A percentile compares a stretch with the other conserved stretches of the same genome.
Conservation (phyloP, 2,888 invertebrate species). For the Scaptomyza caliginosa region DNA sequence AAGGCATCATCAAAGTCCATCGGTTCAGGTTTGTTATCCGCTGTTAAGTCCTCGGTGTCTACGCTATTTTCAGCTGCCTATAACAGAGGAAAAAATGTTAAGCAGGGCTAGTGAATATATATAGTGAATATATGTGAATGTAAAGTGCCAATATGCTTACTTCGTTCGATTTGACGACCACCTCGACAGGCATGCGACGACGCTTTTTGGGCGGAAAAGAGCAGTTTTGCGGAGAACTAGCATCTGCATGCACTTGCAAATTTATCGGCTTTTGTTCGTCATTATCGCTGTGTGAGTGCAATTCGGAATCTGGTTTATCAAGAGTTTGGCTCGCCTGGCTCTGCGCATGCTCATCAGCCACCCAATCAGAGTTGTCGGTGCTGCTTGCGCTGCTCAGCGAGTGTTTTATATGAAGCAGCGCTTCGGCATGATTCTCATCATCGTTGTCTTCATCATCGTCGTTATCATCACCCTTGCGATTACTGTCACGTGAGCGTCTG, state of each 20-base stretch:
- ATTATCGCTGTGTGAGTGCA: conserved; percentile 40
- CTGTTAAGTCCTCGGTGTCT: conserved; percentile 4
- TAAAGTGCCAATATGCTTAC: conserved; percentile 16
- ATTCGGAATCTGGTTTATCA: conserved; percentile 26
- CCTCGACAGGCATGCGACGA: conserved; percentile 18
- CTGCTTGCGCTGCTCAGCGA: conserved; percentile 53
- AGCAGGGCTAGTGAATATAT: neutral
- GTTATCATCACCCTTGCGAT: conserved; percentile 46
- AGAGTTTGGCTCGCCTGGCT: conserved; percentile 34
- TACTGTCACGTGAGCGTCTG: conserved; percentile 42
- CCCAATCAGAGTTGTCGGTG: conserved; percentile 46
- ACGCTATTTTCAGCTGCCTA: conserved; percentile 9
- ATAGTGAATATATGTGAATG: too few species aligned
- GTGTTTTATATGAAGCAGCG: conserved; percentile 46
- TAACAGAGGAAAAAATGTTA: neutral
- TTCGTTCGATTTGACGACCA: conserved; percentile 8
- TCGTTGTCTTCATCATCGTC: conserved; percentile 40
- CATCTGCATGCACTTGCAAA: conserved; percentile 1
- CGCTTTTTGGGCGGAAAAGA: conserved; percentile 58
- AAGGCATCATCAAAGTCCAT: conserved; percentile 78
- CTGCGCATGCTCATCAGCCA: conserved; percentile 51
- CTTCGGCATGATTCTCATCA: conserved; percentile 13
- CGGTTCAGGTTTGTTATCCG: neutral
- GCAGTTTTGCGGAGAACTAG: conserved; percentile 11
- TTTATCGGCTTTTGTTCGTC: conserved; percentile 36